Percentiles rank a stretch among this genome's conserved stretches.
phyloP scores from a whole-genome alignment of 2,888 invertebrate genomes.

The Patella ulyssiponensis region DNA sequence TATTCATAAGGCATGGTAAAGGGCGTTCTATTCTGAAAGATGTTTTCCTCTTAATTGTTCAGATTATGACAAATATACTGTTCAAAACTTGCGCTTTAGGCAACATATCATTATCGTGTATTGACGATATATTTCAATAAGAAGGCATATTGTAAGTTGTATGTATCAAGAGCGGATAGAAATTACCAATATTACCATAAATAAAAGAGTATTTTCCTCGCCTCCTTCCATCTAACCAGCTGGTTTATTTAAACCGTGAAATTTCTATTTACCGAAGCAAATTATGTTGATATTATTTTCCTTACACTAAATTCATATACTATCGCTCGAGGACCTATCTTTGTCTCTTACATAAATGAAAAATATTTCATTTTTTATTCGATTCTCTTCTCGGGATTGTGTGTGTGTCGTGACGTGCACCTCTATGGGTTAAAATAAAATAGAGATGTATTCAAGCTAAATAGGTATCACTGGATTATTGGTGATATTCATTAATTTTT shows the following conservation, averaged over 20 bases:
- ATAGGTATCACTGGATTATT: conserved; percentile 7
- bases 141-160: neutral
- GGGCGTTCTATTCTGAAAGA: too few relatives aligned
- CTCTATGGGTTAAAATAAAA: conserved; percentile 1
- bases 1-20: too few relatives aligned
- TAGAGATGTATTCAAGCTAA: conserved; percentile 8
- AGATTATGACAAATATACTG: conserved; percentile 1
- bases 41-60: neutral
- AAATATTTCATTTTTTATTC: conserved; percentile 11
- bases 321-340: conserved; percentile 6
- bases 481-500: conserved; percentile 12
- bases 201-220: conserved; percentile 7
- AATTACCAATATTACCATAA: neutral
- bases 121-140: conserved; percentile 1
- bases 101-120: conserved; percentile 9
- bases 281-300: conserved; percentile 12
- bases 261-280: conserved; percentile 9
- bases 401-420: neutral
- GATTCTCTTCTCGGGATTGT: neutral
- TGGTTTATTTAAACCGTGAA: conserved; percentile 8
- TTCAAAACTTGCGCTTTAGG: neutral
- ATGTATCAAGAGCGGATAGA: neutral
- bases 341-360: conserved; percentile 13
- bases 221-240: neutral
- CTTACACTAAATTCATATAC: conserved; percentile 5